Base-by-base conservation (phyloP, 2,888 invertebrate species). In the Sceliomorpha sp. region DNA sequence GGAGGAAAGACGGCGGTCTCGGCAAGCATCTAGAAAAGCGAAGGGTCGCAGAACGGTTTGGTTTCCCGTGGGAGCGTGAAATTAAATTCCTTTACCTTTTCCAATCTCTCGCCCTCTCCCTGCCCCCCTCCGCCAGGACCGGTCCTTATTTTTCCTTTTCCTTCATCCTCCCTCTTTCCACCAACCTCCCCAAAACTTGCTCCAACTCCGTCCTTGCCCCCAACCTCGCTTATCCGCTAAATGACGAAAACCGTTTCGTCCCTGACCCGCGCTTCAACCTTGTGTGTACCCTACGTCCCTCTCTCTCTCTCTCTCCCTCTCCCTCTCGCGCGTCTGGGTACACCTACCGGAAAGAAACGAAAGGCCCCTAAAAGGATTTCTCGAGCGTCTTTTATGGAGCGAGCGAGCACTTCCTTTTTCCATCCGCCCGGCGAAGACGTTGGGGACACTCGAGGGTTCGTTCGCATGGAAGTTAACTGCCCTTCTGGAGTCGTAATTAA, bases 1-100 rank as follows among this genome's bases (percentile, higher is more conserved):
- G 32, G 31, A 29, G 51, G 63, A 59, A 63, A 68, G 64, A 45
- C 45, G 48, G 59, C 40, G 60, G 67, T 48, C 42, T 47, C 50
- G 58, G 44, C n/a, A 68, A 58, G 66, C 50, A 62, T 66, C 64
- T 29, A 63, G 72, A 67, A 70, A n/a, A 37, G 67, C 56, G 60
- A 66, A 53, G 48, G 56, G 72, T 63, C 63, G 75, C 58, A 45
- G 66, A 77, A 74, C 70, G 72, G 76, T 76, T 76, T 77, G 73
- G 72, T 73, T 76, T 77, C 72, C 73, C 75, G 70, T 48, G 75
- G 73, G 76, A 79, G 76, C 79, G 79, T 77, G 78, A 81, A 82
- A 84, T 82, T 81, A 83, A 82, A 82, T 82, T 82, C 80, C 78
- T 77, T 64, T 58, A 58, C 70, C 66, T 62, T 64, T 55, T 58